Percentiles rank a stretch among this genome's conserved stretches.
Evolutionary conservation across 92 coral and sea anemone species (phyloP).

Genomic region (Siderastrea radians): DNA sequence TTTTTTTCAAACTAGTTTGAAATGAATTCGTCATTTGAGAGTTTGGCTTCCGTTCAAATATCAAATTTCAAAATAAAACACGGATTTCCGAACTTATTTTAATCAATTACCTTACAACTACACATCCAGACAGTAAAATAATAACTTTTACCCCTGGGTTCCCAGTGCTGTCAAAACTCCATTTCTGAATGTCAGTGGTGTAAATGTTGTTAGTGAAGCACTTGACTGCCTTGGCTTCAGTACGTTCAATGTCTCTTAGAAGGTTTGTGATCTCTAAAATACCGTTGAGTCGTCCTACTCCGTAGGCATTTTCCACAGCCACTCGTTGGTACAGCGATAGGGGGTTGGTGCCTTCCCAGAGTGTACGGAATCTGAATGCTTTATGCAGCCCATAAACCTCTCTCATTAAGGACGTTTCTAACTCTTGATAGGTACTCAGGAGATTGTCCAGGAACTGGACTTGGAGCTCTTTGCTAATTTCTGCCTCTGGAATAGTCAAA

Average conservation of each 20-base stretch:
- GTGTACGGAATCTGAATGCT: slow-evolving; percentile 9
- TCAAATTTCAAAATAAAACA: too few relatives aligned
- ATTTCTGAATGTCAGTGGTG: not conserved
- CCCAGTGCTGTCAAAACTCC: not conserved
- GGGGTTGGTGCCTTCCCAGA: slow-evolving; percentile 12
- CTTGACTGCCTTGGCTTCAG: not conserved
- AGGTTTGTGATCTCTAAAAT: not conserved
- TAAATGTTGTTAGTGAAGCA: not conserved
- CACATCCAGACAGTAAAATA: not conserved
- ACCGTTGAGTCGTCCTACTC: not conserved
- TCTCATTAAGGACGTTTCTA: not conserved
- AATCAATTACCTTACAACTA: not conserved
- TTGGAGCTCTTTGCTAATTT: not conserved
- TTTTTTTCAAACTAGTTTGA: too few relatives aligned
- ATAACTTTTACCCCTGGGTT: not conserved
- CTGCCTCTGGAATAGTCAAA: not conserved
- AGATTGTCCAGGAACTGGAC: not conserved
- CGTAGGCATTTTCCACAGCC: not conserved
- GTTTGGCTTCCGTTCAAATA: too few relatives aligned
- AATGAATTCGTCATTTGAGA: too few relatives aligned
- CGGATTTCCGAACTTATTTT: too few relatives aligned
- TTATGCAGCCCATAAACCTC: slow-evolving; percentile 5
- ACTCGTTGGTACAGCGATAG: not conserved
- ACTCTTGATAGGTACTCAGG: slow-evolving; percentile 1
- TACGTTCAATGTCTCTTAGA: not conserved